These are phyloP conservation scores for Leucoraja erinaceus DNA, from an alignment of 2,113 vertebrate genomes.

Conservation along the genomic window DNA sequence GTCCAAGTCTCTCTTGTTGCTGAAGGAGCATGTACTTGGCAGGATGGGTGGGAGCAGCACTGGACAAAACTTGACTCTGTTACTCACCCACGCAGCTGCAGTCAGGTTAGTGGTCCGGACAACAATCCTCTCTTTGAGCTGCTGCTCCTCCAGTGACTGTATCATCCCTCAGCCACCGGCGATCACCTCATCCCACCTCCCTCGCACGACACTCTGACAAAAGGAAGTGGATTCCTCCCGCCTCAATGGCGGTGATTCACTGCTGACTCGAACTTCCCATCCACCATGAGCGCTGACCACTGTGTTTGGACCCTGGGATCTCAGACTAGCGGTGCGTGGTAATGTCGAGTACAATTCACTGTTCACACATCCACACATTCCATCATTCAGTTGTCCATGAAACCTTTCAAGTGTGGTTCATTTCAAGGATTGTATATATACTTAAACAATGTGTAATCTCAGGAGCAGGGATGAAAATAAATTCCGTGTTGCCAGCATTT, in stretches of 20 bases:
- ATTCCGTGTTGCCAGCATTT: slow-evolving; percentile 1
- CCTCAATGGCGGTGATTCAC: not conserved
- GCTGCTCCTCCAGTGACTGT: not conserved
- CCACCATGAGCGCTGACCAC: too few species aligned
- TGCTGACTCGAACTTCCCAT: not conserved
- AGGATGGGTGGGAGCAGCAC: not conserved
- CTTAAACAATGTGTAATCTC: not conserved
- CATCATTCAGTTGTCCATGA: not conserved
- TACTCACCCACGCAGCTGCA: not conserved
- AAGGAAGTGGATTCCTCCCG: not conserved
- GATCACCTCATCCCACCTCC: not conserved
- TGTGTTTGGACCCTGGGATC: not conserved
- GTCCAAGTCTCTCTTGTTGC: too few species aligned
- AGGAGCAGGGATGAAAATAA: not conserved
- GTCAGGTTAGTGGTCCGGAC: not conserved
- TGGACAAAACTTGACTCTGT: not conserved
- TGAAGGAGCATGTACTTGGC: not conserved
- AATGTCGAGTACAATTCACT: too few species aligned
- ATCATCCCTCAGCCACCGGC: not conserved
- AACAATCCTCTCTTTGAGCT: not conserved
- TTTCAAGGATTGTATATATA: not conserved
- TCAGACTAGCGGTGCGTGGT: not conserved
- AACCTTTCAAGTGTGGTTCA: not conserved
- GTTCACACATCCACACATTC: not conserved
- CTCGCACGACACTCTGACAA: not conserved